phyloP scores from a whole-genome alignment of 2,113 vertebrate species.

The Tyrannus savana region DNA sequence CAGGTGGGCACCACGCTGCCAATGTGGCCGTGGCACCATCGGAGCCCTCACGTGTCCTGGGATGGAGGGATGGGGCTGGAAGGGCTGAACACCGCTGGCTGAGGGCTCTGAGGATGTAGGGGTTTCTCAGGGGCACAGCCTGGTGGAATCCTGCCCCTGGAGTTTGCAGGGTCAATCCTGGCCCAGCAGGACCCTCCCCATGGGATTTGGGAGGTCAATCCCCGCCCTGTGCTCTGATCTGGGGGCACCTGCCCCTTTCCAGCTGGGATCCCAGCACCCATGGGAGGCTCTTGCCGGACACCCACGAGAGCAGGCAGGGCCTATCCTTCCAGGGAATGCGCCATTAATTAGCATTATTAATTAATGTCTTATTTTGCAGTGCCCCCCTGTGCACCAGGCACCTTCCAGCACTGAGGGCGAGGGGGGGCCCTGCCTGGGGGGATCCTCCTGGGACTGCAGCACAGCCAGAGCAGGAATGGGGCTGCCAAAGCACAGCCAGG shows the following conservation, averaged over 20 bases:
- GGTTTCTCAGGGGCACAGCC: not conserved
- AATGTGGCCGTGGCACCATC: not conserved
- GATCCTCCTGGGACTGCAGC: not conserved
- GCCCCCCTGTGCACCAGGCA: constrained; percentile 20
- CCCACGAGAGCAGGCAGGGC: fast-evolving
- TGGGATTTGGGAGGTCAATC: fast-evolving
- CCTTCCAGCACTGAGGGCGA: not conserved
- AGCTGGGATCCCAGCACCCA: fast-evolving
- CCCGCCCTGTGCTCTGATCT: not conserved
- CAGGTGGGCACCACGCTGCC: not conserved
- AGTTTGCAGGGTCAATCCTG: not conserved
- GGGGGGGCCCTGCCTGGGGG: not conserved
- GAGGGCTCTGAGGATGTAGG: fast-evolving
- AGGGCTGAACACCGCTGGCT: fast-evolving
- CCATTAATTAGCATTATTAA: constrained; percentile 23
- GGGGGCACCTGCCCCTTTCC: not conserved
- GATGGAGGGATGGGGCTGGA: fast-evolving
- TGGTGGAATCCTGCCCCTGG: fast-evolving
- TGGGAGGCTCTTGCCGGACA: not conserved
- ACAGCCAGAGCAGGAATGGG: not conserved
- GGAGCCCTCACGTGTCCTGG: not conserved
- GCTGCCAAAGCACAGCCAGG: not conserved
- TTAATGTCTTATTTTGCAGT: constrained; percentile 22
- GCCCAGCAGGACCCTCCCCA: fast-evolving
- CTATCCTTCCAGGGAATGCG: not conserved